Evolutionary conservation across 2,888 invertebrate species (phyloP), one percentile per base, ranked within the genome.

Genomic region (Mechanitis messenoides): DNA sequence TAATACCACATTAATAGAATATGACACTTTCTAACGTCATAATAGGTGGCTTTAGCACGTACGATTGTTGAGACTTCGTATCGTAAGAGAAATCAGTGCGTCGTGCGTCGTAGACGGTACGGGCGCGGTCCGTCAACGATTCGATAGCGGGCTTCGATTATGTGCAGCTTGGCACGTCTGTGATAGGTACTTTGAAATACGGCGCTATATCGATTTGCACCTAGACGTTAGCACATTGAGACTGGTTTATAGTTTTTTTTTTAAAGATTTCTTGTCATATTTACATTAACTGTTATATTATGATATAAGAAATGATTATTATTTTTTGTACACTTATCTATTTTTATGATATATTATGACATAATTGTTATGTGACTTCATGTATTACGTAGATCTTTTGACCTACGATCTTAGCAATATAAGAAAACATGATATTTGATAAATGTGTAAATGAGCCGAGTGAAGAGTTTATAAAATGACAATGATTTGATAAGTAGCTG

Each of bases 1-100:
- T 3, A 9, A 9, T 42, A 42, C 6, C 11, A 42, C 11, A 33
- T 33, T 45, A 56, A 12, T 42, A 28, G 31, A 55, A 56, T 5
- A 20, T 12, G 31, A 55, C 45, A 45, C 31, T 45, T 6, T 33
- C 33, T 33, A 28, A 12, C 9, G 9, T 5, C 12, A 31, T 54
- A 55, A 20, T 47, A 31, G 31, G 33, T 57, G 31, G 3, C 11
- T 31, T 42, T 53, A 45, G 61, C 65, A 45, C 53, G 71, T 71
- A 70, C 75, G 72, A 68, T 69, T 71, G 68, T 70, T 71, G 72
- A 74, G 75, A 74, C 73, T 71, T 74, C 45, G 56, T 54, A 53
- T 45, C 35, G 28, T 58, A 28, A 31, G 28, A 56, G n/a, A 11
- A 28, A 20, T 55, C 35, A 28, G 31, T 45, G 38, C n/a, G 42